Conservation (phyloP, 2,888 invertebrate genomes). For the Chesias legatella region DNA sequence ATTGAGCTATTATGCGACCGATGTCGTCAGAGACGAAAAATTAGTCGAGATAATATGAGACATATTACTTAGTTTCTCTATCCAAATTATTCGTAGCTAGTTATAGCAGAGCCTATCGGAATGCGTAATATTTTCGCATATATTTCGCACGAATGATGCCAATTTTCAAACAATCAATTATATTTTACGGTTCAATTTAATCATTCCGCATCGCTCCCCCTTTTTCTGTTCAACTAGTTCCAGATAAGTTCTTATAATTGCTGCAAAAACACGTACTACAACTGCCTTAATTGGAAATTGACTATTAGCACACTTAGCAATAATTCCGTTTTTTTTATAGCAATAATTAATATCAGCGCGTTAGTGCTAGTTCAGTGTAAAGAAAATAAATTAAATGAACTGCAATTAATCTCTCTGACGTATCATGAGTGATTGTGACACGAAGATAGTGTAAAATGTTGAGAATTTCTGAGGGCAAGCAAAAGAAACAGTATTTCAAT, state of each 20-base stretch:
- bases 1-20: no score
- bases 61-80: no score
- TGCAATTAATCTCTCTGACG: constrained; percentile 18
- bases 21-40: no score
- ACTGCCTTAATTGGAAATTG: constrained; percentile 50
- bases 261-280: constrained; percentile 45
- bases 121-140: not conserved
- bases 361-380: constrained; percentile 19
- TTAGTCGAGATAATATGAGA: no score
- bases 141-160: constrained; percentile 1
- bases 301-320: constrained; percentile 49
- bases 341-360: constrained; percentile 21
- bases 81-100: not conserved
- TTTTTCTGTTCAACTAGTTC: constrained; percentile 47
- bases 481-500: not conserved
- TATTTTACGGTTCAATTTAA: constrained; percentile 23
- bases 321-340: constrained; percentile 30
- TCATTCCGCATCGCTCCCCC: constrained; percentile 47
- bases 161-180: constrained; percentile 14
- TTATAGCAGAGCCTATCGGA: no score
- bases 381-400: not conserved
- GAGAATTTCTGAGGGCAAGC: constrained; percentile 2
- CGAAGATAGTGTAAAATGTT: constrained; percentile 2
- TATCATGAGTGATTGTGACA: constrained; percentile 4
- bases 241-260: constrained; percentile 38